A percentile compares a stretch with the other conserved stretches of the same genome.
Conservation (phyloP, 2,113 vertebrate genomes). For the Peromyscus polionotus region DNA sequence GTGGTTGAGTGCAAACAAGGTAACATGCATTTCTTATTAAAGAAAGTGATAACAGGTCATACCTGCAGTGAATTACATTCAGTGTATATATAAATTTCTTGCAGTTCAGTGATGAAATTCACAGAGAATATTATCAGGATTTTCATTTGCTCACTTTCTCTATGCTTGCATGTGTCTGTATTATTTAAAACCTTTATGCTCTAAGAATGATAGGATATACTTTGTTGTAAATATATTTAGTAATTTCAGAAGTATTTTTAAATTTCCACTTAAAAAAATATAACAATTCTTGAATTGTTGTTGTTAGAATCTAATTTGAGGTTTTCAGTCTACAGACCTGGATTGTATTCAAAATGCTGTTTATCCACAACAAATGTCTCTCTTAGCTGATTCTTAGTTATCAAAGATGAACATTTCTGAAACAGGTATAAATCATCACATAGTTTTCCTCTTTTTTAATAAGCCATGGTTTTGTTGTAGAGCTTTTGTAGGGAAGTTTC, state of each 20-base stretch:
- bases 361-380: neutral
- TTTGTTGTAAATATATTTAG: neutral
- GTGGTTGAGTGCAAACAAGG: neutral
- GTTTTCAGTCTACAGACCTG: neutral
- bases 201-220: neutral
- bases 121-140: neutral
- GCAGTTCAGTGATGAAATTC: neutral
- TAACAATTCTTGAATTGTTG: neutral
- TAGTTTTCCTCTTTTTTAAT: neutral
- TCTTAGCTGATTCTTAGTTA: slow-evolving; percentile 17
- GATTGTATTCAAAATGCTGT: neutral
- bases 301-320: neutral
- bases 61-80: neutral
- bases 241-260: neutral
- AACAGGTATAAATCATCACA: neutral
- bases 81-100: neutral
- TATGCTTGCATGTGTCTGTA: neutral
- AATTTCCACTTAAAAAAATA: slow-evolving; percentile 6
- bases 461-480: neutral
- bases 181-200: neutral
- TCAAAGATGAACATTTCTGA: slow-evolving; percentile 33
- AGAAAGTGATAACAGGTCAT: neutral
- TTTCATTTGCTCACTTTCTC: neutral
- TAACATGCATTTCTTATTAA: neutral
- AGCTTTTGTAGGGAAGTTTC: neutral